These are phyloP conservation scores for Eonycteris spelaea DNA, from an alignment of 2,113 vertebrate species.

Conservation along the genomic window DNA sequence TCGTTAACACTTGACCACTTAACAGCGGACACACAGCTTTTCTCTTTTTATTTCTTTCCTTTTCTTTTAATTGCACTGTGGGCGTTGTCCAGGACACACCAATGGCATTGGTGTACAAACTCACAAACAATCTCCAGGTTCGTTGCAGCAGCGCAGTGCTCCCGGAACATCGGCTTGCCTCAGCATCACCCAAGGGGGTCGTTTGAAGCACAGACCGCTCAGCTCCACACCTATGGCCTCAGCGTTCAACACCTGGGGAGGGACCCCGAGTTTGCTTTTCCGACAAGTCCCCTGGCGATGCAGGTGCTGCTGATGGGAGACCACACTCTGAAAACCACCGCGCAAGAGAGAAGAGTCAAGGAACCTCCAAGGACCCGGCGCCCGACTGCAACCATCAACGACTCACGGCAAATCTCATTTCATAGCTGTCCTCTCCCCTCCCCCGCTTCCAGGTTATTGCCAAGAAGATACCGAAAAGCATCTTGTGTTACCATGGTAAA, in stretches of 20 bases:
- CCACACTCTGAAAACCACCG: neutral
- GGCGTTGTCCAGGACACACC: neutral
- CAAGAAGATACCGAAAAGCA: neutral
- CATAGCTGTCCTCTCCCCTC: neutral
- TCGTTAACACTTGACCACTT: neutral
- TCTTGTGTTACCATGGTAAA: neutral
- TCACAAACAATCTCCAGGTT: neutral
- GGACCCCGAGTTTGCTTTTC: neutral
- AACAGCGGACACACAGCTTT: neutral
- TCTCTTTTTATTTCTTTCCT: too few species aligned
- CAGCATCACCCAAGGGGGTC: neutral
- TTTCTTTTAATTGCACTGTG: neutral
- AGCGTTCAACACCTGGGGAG: neutral
- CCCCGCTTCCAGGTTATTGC: neutral
- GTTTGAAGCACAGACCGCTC: too few species aligned
- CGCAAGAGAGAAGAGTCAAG: neutral
- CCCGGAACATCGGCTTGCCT: neutral
- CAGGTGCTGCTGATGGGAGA: neutral
- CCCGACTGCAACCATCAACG: neutral
- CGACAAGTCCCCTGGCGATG: neutral
- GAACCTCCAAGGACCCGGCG: neutral
- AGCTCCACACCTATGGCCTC: neutral
- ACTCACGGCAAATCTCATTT: neutral
- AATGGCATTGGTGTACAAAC: neutral
- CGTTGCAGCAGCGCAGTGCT: neutral